Base-by-base conservation (phyloP, 2,888 invertebrate genomes). In the Cataglyphis rosenhaueri region DNA sequence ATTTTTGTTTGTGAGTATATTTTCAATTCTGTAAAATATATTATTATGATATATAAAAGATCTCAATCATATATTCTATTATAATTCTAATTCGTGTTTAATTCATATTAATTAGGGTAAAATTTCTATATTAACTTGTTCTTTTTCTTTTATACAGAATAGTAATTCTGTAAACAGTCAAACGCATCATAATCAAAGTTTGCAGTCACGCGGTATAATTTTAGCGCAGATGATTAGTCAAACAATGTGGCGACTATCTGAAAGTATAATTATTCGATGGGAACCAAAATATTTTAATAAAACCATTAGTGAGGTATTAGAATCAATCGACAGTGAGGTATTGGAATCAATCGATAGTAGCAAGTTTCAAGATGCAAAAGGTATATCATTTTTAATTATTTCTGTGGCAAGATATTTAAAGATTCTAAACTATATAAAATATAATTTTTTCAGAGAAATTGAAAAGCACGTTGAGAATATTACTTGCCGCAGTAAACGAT, bases 161-260 rank as follows among this genome's bases (percentile, higher is more conserved):
- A 88, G 87, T 12, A 79, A 79, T 79, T 44, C 62, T 48, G 74
- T 85, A 21, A 41, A 62, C 32, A 68, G 73, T 3, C 55, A 75
- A 29, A 73, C 35, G 5, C 44, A 84, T 59, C 68, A 85, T 48
- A 75, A 68, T 59, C 82, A 75, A 18, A 70, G 83, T 41, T 29
- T 84, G 12, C 84, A 82, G 71, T 65, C 44, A 18, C 84, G 84
- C 73, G 83, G 87, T 65, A 89, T 86, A 84, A 85, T 86, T 75
- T 82, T 94, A 65, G 87, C 91, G 1, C 91, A 92, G 90, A 91
- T 94, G 74, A 78, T 93, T 82, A 91, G 90, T n/a, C 82, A 91
- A 52, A 91, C 90, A 74, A 76, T 94, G 48, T 94, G 93, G 93
- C 91, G 88, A 84, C 85, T 94, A 38, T 94, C 94, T 0, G 94